Conservation (phyloP, 2,797 vertebrate species). For the Eptatretus atami region DNA sequence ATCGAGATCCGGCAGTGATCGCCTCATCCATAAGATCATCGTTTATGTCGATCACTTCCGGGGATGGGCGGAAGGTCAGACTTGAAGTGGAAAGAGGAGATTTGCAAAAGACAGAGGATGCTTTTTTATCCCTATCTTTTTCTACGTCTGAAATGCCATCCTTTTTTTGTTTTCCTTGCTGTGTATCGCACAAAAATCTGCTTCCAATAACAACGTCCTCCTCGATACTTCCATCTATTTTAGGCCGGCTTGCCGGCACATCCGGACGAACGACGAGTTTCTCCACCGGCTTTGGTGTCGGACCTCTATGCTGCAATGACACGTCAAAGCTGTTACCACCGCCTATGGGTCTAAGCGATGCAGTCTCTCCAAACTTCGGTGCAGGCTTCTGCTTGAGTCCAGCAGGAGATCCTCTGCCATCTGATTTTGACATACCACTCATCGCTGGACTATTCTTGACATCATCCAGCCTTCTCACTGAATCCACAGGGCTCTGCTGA, state of each 20-base stretch:
- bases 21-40: conserved; percentile 95
- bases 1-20: conserved; percentile 34
- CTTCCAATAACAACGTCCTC: not conserved
- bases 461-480: not conserved
- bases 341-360: not conserved
- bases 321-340: not conserved
- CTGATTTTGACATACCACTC: not conserved
- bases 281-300: not conserved
- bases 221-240: not conserved
- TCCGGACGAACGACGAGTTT: not conserved
- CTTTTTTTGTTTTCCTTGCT: conserved; percentile 1
- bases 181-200: not conserved
- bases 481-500: not conserved
- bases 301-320: not conserved
- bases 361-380: no score
- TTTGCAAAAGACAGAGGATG: not conserved
- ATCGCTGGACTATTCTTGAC: not conserved
- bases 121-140: not conserved
- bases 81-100: not conserved
- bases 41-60: conserved; percentile 40
- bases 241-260: not conserved
- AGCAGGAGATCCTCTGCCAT: not conserved
- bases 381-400: not conserved
- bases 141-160: not conserved
- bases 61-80: not conserved